Evolutionary conservation across 2,888 invertebrate genomes (phyloP).

Genomic region (Gnatocerus cornutus): DNA sequence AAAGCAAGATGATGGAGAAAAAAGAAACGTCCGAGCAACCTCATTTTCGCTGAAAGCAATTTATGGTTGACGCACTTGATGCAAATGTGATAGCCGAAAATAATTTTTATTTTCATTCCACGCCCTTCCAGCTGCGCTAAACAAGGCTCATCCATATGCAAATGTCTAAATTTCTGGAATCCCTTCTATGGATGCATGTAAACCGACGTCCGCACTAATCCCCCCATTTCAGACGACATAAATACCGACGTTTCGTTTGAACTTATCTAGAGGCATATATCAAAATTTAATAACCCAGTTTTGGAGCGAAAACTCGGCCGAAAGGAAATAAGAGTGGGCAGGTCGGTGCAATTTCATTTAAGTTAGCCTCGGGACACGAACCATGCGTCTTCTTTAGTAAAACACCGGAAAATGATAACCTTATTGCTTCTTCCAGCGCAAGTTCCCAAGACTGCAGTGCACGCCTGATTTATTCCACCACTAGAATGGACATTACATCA

Average conservation of each 20-base stretch:
- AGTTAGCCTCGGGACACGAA: conserved; percentile 54
- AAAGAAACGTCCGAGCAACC: not conserved
- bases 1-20: no score
- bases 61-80: conserved; percentile 16
- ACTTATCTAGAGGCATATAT: conserved; percentile 47
- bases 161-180: conserved; percentile 20
- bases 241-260: conserved; percentile 30
- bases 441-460: conserved; percentile 59
- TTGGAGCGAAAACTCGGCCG: conserved; percentile 51
- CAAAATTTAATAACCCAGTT: conserved; percentile 56
- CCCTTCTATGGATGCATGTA: conserved; percentile 15
- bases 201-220: conserved; percentile 10
- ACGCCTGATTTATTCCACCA: conserved; percentile 65
- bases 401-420: conserved; percentile 69
- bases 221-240: conserved; percentile 15
- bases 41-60: conserved; percentile 1
- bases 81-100: conserved; percentile 20
- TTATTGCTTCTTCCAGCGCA: conserved; percentile 65
- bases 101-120: conserved; percentile 28
- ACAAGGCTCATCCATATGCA: conserved; percentile 33
- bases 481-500: conserved; percentile 65
- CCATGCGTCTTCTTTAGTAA: conserved; percentile 66
- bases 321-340: conserved; percentile 55
- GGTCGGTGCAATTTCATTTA: conserved; percentile 59
- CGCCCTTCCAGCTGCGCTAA: conserved; percentile 16